Evolutionary conservation across 2,113 vertebrate genomes (phyloP).

Genomic region (Reinhardtius hippoglossoides): DNA sequence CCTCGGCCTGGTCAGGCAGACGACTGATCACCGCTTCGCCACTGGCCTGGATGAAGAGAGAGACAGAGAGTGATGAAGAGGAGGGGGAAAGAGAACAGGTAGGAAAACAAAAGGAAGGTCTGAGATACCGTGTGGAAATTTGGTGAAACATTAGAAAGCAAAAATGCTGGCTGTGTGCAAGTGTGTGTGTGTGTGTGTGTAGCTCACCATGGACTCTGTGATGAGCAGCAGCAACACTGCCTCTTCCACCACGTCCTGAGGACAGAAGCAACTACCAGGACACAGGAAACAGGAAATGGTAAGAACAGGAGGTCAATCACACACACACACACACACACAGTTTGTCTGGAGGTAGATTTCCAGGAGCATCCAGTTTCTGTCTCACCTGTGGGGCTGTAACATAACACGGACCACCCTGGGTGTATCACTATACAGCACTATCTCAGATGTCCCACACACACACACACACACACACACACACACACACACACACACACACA

Average conservation of each 20-base stretch:
- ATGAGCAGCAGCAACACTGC: slow-evolving; percentile 95
- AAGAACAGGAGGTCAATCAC: slow-evolving; percentile 65
- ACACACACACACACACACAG: slow-evolving; percentile 28
- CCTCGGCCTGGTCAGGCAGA: slow-evolving; percentile 90
- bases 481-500: slow-evolving; percentile 4
- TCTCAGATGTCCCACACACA: slow-evolving; percentile 60
- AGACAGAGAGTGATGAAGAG: slow-evolving; percentile 5
- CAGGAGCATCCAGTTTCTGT: slow-evolving; percentile 68
- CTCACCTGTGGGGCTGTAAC: slow-evolving; percentile 73
- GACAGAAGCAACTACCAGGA: slow-evolving; percentile 92
- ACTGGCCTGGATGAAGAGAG: slow-evolving; percentile 85
- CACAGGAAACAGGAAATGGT: slow-evolving; percentile 70
- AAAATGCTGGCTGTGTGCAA: not conserved
- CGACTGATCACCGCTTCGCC: slow-evolving; percentile 94
- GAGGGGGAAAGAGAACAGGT: not conserved
- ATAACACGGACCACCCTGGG: slow-evolving; percentile 57
- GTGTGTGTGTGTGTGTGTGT: not conserved
- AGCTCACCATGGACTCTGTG: slow-evolving; percentile 98
- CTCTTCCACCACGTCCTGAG: slow-evolving; percentile 97
- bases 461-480: slow-evolving; percentile 7
- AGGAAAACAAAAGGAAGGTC: not conserved
- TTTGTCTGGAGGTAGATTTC: slow-evolving; percentile 10
- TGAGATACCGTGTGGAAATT: no score
- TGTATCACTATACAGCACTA: slow-evolving; percentile 57
- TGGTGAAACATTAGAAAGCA: no score